Evolutionary conservation across 1,140 invertebrate species (phyloP).

Genomic region (Aplysia californica): DNA sequence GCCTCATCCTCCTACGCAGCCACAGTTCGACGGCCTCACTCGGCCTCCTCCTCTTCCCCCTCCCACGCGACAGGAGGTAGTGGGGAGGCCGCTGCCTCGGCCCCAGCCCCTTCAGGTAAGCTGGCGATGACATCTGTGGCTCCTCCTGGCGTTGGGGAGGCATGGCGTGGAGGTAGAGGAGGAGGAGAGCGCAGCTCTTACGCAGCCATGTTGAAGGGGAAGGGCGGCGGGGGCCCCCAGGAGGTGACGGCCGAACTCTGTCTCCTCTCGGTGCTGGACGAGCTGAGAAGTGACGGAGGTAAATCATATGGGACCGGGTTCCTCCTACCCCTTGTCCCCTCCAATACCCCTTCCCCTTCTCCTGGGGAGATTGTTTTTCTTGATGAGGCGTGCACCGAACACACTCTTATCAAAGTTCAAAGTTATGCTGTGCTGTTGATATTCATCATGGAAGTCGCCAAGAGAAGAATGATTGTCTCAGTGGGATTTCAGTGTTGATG

Average conservation of each 20-base stretch:
- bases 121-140: slow-evolving; percentile 31
- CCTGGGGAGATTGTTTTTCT: too few relatives aligned
- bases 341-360: too few relatives aligned
- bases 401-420: not conserved
- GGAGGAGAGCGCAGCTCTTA: slow-evolving; percentile 43
- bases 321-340: not conserved
- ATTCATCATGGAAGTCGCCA: not conserved
- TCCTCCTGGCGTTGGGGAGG: slow-evolving; percentile 5
- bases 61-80: too few relatives aligned
- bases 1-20: slow-evolving; percentile 29
- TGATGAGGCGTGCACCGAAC: too few relatives aligned
- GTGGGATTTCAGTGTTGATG: too few relatives aligned
- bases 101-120: slow-evolving; percentile 59
- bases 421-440: not conserved
- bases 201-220: slow-evolving; percentile 53
- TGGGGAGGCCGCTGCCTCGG: slow-evolving; percentile 30
- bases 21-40: slow-evolving; percentile 35
- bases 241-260: slow-evolving; percentile 40
- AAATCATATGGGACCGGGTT: not conserved
- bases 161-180: slow-evolving; percentile 27
- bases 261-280: slow-evolving; percentile 44
- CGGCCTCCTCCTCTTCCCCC: slow-evolving; percentile 11
- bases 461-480: not conserved
- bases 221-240: slow-evolving; percentile 36
- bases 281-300: slow-evolving; percentile 33